Evolutionary conservation across 2,888 invertebrate genomes (phyloP).

Genomic region (Aspidiotus destructor): DNA sequence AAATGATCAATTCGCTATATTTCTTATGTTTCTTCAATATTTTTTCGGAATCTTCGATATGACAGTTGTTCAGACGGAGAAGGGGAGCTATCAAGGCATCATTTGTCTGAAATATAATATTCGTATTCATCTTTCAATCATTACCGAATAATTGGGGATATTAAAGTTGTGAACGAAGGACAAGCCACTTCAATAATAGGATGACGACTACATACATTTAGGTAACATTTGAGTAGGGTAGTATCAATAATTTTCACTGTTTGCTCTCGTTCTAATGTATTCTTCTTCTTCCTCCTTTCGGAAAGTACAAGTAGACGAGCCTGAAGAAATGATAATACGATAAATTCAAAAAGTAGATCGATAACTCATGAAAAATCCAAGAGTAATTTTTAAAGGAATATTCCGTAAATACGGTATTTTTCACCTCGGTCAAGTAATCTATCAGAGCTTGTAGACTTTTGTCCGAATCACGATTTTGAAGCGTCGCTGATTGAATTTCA

Average conservation of each 20-base stretch:
- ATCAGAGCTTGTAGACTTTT: constrained; percentile 79
- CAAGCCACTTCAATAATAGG: not conserved
- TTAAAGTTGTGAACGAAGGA: not conserved
- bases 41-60: constrained; percentile 85
- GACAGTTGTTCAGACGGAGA: constrained; percentile 81
- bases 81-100: constrained; percentile 88
- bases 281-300: constrained; percentile 40
- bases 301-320: constrained; percentile 40
- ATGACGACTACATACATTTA: constrained; percentile 55
- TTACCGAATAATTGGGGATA: not conserved
- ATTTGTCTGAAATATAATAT: constrained; percentile 62
- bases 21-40: constrained; percentile 78
- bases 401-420: too few species aligned
- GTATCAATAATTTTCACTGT: constrained; percentile 91
- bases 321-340: constrained; percentile 36
- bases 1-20: constrained; percentile 83
- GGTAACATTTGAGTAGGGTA: constrained; percentile 89
- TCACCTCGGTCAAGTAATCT: constrained; percentile 73
- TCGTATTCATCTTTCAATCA: constrained; percentile 2
- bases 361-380: not conserved
- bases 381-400: too few species aligned
- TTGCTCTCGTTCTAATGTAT: constrained; percentile 44
- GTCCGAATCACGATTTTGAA: constrained; percentile 56
- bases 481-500: constrained; percentile 20
- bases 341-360: not conserved